phyloP scores from a whole-genome alignment of 2,113 vertebrate genomes.

The Garra rufa region DNA sequence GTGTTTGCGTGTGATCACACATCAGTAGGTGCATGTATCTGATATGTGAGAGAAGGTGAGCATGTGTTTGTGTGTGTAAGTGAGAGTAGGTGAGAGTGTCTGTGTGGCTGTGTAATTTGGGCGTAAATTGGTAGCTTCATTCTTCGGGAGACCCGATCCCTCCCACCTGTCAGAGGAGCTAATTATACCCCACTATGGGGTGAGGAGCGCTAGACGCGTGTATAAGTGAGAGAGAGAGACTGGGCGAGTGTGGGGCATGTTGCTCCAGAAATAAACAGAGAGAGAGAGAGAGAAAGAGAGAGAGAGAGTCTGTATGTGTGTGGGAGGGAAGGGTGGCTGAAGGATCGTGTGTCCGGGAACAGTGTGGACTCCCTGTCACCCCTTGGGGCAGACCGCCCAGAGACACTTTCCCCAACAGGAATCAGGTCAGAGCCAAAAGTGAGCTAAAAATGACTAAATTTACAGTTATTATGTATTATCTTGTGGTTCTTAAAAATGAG shows the following conservation, averaged over 20 bases:
- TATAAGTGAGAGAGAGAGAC: conserved; percentile 52
- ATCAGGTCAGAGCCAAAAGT: conserved; percentile 44
- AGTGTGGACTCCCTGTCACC: conserved; percentile 64
- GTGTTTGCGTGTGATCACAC: conserved; percentile 34
- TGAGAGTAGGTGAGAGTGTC: conserved; percentile 66
- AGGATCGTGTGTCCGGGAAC: conserved; percentile 71
- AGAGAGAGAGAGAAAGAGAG: conserved; percentile 56
- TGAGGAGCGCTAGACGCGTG: conserved; percentile 59
- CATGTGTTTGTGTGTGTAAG: conserved; percentile 58
- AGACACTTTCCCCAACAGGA: conserved; percentile 39
- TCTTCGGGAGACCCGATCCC: conserved; percentile 80
- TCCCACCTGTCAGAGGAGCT: conserved; percentile 87
- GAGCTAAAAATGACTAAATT: not conserved
- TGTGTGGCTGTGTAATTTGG: conserved; percentile 68
- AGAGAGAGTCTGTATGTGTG: conserved; percentile 34
- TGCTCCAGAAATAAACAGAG: conserved; percentile 73
- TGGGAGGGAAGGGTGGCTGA: conserved; percentile 44
- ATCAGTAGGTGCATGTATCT: conserved; percentile 30
- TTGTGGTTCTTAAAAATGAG: not conserved
- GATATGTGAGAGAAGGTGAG: conserved; percentile 40
- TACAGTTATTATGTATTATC: conserved; percentile 12
- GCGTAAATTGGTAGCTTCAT: conserved; percentile 76
- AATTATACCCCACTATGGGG: conserved; percentile 84
- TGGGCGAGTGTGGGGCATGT: conserved; percentile 63
- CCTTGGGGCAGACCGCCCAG: conserved; percentile 23